Conservation (phyloP, 2,113 vertebrate genomes). For the Glaucidium brasilianum region DNA sequence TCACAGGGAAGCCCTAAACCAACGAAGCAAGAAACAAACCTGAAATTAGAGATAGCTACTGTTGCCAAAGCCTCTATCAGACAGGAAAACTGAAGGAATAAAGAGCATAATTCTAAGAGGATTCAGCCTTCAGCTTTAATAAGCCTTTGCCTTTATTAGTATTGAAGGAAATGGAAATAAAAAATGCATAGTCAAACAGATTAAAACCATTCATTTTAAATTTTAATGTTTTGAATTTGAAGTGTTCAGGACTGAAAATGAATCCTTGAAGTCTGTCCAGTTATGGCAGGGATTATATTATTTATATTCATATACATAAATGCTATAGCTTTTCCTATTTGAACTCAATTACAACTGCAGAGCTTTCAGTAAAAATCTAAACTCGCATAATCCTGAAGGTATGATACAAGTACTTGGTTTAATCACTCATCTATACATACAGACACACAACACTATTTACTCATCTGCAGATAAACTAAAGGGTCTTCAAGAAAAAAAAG, state of each 20-base stretch:
- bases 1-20: constrained; percentile 39
- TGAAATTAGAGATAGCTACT: not conserved
- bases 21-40: not conserved
- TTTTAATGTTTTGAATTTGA: not conserved
- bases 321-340: not conserved
- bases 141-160: not conserved
- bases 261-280: not conserved
- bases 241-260: not conserved
- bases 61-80: not conserved
- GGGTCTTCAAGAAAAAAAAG: not conserved
- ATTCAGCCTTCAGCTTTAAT: not conserved
- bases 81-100: not conserved
- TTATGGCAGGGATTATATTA: not conserved
- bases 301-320: not conserved
- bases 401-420: not conserved
- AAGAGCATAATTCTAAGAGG: not conserved
- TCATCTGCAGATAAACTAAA: not conserved
- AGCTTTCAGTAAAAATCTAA: not conserved
- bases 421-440: not conserved
- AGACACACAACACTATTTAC: not conserved
- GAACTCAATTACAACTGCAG: not conserved
- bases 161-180: not conserved
- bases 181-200: not conserved
- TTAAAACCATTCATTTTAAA: not conserved
- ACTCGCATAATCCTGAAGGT: not conserved